A percentile compares a stretch with the other conserved stretches of the same genome.
phyloP scores from a whole-genome alignment of 1,140 invertebrate species.

The Apis cerana region DNA sequence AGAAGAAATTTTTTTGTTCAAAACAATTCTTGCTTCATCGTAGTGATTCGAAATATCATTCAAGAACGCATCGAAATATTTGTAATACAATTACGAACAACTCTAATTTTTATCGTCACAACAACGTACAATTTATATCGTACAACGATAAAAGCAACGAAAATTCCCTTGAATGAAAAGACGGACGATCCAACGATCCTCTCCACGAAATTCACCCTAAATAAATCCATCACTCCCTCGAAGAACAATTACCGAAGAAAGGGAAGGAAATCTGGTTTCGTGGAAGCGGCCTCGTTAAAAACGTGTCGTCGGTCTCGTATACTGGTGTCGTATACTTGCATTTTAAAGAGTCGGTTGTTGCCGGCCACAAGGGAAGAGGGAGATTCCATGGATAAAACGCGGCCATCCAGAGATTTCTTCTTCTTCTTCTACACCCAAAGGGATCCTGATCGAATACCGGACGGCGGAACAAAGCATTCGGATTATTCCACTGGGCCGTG shows the following conservation, averaged over 20 bases:
- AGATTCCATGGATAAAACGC: slow-evolving; percentile 12
- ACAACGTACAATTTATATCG: no score
- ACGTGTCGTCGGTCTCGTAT: slow-evolving; percentile 1
- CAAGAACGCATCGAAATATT: no score
- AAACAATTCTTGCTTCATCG: no score
- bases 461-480: slow-evolving; percentile 22
- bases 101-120: no score
- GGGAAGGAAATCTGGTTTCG: background rate
- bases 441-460: slow-evolving; percentile 28
- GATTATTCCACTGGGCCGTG: slow-evolving; percentile 45
- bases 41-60: no score
- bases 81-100: no score
- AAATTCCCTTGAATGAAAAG: background rate
- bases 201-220: no score
- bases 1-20: no score
- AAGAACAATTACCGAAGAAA: no score
- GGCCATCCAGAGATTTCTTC: background rate
- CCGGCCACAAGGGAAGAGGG: background rate
- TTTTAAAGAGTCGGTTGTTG: slow-evolving; percentile 20
- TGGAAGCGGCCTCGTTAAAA: background rate
- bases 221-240: no score
- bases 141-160: no score
- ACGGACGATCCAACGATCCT: no score
- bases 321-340: slow-evolving; percentile 6
- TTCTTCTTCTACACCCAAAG: slow-evolving; percentile 26